Base-by-base conservation (phyloP, 92 coral and sea anemone genomes). In the Siderastrea siderea region DNA sequence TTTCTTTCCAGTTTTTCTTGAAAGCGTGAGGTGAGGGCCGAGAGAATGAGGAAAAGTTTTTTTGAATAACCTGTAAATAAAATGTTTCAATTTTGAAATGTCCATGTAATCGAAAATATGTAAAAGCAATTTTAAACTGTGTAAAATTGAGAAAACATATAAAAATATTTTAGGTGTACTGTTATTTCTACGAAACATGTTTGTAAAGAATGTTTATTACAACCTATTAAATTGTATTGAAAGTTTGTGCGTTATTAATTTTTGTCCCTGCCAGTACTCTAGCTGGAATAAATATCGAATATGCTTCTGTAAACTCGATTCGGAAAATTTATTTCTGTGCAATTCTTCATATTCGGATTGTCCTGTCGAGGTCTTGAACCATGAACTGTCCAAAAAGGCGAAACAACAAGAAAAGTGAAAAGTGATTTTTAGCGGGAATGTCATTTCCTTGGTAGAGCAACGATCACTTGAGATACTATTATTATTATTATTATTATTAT, bases 121-220 rank as follows among this genome's bases (percentile, higher is more conserved):
- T 79, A 26, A 49, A 19, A 60, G 52, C 7, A 79, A 62, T 63
- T 19, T 61, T 13, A 82, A 68, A 11, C 26, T 17, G 66, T 70
- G 26, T 70, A 68, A 17, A 66, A 10, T 65, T n/a, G 6, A 44
- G 66, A 9, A 53, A 7, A 11, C 60, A 7, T 38, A 65, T 50
- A 10, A 11, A 64, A 50, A 64, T 64, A 63, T 79, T 47, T 79
- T 48, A 50, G 47, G 38, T 48, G 71, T 62, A 11, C 16, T 4
- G 54, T 61, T 63, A 19, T 61, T 65, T 65, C 47, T 79, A 69
- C 8, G 8, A 16, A 38, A 14, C 15, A 46, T 53, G 58, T n/a
- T 67, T 71, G 86, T 38, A 69, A n/a, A 80, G 67, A 16, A 16
- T 82, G 68, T 57, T 17, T 82, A 58, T 68, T 4, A 68, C 47